These are phyloP conservation scores for Phania funesta DNA, from an alignment of 2,888 invertebrate species.

Conservation along the genomic window DNA sequence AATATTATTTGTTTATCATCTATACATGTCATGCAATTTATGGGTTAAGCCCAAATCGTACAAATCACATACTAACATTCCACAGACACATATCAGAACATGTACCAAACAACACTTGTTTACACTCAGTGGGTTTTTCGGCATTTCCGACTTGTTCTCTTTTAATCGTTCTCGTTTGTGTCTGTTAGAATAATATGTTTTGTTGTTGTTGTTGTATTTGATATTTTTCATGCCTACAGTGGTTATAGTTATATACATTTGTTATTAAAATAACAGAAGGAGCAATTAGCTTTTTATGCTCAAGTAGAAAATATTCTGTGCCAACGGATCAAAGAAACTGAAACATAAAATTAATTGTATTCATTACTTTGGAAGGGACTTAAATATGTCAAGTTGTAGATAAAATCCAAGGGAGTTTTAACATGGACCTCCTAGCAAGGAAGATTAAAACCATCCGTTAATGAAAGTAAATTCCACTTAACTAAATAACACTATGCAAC, in stretches of 20 bases:
- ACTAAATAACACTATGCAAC: too few relatives aligned
- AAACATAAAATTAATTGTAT: too few relatives aligned
- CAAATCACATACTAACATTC: neutral
- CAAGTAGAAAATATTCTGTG: too few relatives aligned
- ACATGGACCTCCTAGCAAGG: too few relatives aligned
- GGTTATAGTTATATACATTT: neutral
- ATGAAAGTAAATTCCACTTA: too few relatives aligned
- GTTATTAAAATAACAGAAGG: too few relatives aligned
- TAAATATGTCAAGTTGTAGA: too few relatives aligned
- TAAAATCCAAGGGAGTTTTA: too few relatives aligned
- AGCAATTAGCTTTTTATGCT: too few relatives aligned
- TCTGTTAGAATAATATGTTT: slow-evolving; percentile 17
- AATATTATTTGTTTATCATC: slow-evolving; percentile 34
- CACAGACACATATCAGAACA: neutral
- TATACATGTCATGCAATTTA: slow-evolving; percentile 40
- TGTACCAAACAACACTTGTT: neutral
- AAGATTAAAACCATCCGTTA: too few relatives aligned
- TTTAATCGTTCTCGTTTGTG: neutral
- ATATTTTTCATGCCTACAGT: slow-evolving; percentile 16
- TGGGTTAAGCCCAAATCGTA: slow-evolving; percentile 7
- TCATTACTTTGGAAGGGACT: too few relatives aligned
- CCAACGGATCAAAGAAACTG: too few relatives aligned
- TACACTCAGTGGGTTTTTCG: slow-evolving; percentile 2
- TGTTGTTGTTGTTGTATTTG: neutral
- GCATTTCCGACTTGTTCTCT: neutral